Evolutionary conservation across 2,113 vertebrate genomes (phyloP).

Genomic region (Microtus ochrogaster): DNA sequence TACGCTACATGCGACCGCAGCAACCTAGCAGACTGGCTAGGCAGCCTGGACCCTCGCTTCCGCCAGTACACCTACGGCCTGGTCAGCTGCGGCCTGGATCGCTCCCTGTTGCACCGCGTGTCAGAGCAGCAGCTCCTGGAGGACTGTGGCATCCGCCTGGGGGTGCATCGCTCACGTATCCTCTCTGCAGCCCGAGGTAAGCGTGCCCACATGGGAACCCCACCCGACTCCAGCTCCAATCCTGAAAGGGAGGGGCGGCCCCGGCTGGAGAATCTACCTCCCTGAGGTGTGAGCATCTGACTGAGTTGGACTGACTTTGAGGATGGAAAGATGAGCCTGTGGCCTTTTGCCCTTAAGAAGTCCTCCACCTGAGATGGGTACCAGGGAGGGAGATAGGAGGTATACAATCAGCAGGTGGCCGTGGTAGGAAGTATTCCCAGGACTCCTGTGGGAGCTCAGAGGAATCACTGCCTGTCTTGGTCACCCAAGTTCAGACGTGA

Average conservation of each 20-base stretch:
- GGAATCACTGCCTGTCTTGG: neutral
- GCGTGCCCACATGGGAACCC: fast-evolving
- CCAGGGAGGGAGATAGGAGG: neutral
- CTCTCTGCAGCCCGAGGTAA: slow-evolving; percentile 87
- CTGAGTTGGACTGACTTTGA: neutral
- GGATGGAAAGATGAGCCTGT: neutral
- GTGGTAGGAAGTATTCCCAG: neutral
- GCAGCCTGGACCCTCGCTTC: slow-evolving; percentile 92
- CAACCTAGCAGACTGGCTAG: slow-evolving; percentile 97
- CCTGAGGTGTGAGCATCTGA: fast-evolving
- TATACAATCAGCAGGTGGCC: neutral
- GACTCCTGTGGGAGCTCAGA: neutral
- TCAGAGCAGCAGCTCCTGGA: slow-evolving; percentile 94
- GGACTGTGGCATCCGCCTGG: slow-evolving; percentile 91
- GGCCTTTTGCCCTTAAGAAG: neutral
- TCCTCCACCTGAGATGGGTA: neutral
- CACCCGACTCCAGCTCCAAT: fast-evolving
- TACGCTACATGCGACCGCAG: slow-evolving; percentile 97
- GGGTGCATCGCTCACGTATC: slow-evolving; percentile 94
- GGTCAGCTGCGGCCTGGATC: slow-evolving; percentile 93
- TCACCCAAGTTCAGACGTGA: neutral
- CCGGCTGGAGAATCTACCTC: neutral
- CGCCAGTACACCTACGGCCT: slow-evolving; percentile 97
- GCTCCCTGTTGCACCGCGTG: slow-evolving; percentile 89
- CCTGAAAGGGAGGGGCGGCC: neutral